Percentiles rank a stretch among this genome's conserved stretches.
These are phyloP conservation scores for Oriolus oriolus DNA, from an alignment of 2,113 vertebrate genomes.

Conservation along the genomic window DNA sequence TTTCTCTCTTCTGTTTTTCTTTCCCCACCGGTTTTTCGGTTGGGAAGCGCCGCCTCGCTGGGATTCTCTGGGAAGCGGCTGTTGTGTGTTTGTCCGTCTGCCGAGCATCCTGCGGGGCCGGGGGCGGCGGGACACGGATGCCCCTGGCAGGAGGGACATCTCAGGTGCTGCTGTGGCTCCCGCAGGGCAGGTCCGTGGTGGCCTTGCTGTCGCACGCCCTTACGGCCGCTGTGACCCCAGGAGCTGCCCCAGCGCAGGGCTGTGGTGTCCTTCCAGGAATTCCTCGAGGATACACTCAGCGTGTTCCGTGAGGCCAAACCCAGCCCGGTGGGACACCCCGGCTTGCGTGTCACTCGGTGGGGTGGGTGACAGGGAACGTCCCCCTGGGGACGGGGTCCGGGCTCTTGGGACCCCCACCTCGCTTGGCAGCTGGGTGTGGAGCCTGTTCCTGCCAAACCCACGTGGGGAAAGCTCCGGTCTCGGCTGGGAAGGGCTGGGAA, in stretches of 20 bases:
- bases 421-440: background rate
- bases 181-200: background rate
- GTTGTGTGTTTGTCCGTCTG: background rate
- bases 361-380: background rate
- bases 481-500: background rate
- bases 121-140: rapidly evolving
- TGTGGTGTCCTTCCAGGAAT: background rate
- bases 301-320: rapidly evolving
- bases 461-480: rapidly evolving
- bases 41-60: background rate
- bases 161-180: background rate
- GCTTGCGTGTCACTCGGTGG: rapidly evolving
- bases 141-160: background rate
- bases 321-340: no score
- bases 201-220: background rate
- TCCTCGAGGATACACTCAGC: background rate
- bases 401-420: background rate
- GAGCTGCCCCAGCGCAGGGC: background rate
- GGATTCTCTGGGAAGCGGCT: background rate
- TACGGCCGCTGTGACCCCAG: rapidly evolving
- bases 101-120: background rate
- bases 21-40: background rate
- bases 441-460: background rate
- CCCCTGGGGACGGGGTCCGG: background rate
- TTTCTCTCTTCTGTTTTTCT: slow-evolving; percentile 15